phyloP scores from a whole-genome alignment of 1,140 invertebrate species.

The Hyles vespertilio region DNA sequence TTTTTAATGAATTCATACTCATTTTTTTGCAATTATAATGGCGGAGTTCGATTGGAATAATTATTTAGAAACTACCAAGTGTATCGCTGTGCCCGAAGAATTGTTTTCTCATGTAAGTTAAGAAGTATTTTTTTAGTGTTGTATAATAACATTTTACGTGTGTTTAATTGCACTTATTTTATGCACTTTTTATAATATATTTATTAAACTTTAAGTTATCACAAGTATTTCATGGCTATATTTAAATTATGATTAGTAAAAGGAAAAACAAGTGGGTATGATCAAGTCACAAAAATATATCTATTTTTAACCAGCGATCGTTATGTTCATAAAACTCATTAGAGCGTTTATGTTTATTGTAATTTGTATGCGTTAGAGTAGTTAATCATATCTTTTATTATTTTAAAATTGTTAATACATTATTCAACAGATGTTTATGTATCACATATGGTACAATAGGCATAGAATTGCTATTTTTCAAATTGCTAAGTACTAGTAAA shows the following conservation, averaged over 20 bases:
- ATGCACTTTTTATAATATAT: not conserved
- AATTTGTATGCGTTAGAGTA: too few relatives aligned
- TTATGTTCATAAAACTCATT: slow-evolving; percentile 7
- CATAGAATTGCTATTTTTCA: too few relatives aligned
- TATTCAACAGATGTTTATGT: too few relatives aligned
- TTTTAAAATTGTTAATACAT: too few relatives aligned
- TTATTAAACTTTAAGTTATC: slow-evolving; percentile 1
- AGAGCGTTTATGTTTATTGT: slow-evolving; percentile 1
- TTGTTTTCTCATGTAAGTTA: slow-evolving; percentile 70
- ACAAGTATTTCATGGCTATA: too few relatives aligned
- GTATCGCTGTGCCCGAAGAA: slow-evolving; percentile 62
- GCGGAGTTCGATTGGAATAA: slow-evolving; percentile 62
- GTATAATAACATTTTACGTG: slow-evolving; percentile 10
- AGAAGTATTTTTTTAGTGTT: slow-evolving; percentile 16
- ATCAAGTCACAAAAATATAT: slow-evolving; percentile 5
- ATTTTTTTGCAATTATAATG: slow-evolving; percentile 18
- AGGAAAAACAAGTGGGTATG: slow-evolving; percentile 1
- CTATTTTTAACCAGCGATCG: slow-evolving; percentile 9
- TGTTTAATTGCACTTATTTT: not conserved
- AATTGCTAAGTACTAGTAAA: too few relatives aligned
- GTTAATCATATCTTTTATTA: too few relatives aligned
- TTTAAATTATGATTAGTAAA: not conserved
- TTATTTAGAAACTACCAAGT: slow-evolving; percentile 63
- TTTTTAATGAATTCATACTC: slow-evolving; percentile 23
- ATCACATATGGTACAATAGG: too few relatives aligned